Base-by-base conservation (phyloP, 2,888 invertebrate species). In the Agonopterix alstromeriana region DNA sequence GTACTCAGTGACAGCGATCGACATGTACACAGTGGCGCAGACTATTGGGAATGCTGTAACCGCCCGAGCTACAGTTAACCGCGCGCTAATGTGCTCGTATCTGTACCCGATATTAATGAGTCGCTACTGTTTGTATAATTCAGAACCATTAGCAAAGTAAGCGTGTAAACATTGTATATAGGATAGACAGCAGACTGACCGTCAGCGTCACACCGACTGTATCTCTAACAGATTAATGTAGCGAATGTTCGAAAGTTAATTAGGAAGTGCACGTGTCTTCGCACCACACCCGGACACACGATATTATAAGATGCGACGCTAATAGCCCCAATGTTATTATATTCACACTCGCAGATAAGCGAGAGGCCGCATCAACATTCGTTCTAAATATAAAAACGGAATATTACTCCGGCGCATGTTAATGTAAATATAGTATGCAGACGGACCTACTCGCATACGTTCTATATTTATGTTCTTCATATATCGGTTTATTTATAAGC, bases 381-480 rank as follows among this genome's bases (percentile, higher is more conserved):
- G 58, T 59, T 71, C 79, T 81, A 82, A 70, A 75, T 38, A 70
- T 75, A 80, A 82, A 62, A 61, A 61, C 55, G 51, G 53, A 56
- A 57, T 55, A 60, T 67, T 65, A 67, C 61, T 63, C 62, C 60
- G 66, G 65, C 67, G 61, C 63, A 63, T 67, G 73, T 77, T 76
- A 70, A 76, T 74, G 73, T 77, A 77, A 70, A 76, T 74, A 79
- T 76, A 79, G 75, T 66, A 61, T 58, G 63, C 70, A 65, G 70
- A 67, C 67, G 65, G 63, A 65, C 55, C 61, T 57, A 57, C 55
- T 52, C 54, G 47, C 50, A 48, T 54, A 56, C 27, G 27, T 27
- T 54, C 47, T 57, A 52, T 54, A 58, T 59, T 57, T 52, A 57
- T 48, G 42, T 38, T 60, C 56, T 61, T 52, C 50, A 53, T 53